phyloP scores from a whole-genome alignment of 2,888 invertebrate genomes.

The Lissonota sp. region DNA sequence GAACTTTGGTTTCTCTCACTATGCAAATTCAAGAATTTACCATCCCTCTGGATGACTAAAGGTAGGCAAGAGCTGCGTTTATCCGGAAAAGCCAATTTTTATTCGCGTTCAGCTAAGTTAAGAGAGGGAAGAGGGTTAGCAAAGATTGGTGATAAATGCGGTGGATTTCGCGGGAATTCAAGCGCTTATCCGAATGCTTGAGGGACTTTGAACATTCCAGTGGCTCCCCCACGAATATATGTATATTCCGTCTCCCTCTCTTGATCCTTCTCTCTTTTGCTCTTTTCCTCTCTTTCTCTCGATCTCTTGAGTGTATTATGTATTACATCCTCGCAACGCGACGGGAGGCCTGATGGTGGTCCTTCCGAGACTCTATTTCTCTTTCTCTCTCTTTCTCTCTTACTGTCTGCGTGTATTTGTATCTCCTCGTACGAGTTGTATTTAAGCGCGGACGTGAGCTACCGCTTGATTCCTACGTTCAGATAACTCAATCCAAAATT shows the following conservation, averaged over 20 bases:
- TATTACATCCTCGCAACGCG: conserved; percentile 65
- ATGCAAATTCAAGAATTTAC: too few relatives aligned
- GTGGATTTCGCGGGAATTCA: conserved; percentile 42
- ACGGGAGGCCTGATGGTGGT: conserved; percentile 61
- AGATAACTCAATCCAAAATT: conserved; percentile 68
- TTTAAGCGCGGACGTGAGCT: conserved; percentile 67
- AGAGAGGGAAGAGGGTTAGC: background rate
- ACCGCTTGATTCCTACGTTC: conserved; percentile 68
- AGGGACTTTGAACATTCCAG: conserved; percentile 54
- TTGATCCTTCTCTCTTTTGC: conserved; percentile 1
- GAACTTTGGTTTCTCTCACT: too few relatives aligned
- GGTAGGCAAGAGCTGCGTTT: background rate
- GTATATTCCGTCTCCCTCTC: background rate
- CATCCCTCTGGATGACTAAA: background rate
- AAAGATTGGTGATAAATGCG: conserved; percentile 37
- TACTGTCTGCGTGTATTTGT: conserved; percentile 13
- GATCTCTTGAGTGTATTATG: conserved; percentile 59
- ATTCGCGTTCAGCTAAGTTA: background rate
- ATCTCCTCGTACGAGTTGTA: conserved; percentile 62
- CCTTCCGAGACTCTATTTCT: conserved; percentile 52
- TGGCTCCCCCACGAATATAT: conserved; percentile 62
- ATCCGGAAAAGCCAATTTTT: conserved; percentile 22
- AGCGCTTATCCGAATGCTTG: conserved; percentile 15
- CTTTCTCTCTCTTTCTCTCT: conserved; percentile 21
- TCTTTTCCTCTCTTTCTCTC: conserved; percentile 5